Evolutionary conservation across 2,888 invertebrate species (phyloP), one percentile per base, ranked within the genome.

Genomic region (Quadroppia sp.): DNA sequence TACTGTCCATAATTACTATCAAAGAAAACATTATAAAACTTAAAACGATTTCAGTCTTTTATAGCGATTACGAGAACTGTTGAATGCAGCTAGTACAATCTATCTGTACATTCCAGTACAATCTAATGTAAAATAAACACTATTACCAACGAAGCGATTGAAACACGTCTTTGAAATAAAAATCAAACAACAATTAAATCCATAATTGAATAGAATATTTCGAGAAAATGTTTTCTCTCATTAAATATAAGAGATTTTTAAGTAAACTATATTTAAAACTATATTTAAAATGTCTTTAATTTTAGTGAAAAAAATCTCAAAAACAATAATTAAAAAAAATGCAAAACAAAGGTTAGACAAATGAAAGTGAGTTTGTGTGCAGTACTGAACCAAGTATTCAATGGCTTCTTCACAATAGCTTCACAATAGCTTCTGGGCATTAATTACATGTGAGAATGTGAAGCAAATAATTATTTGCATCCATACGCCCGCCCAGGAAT

Each of bases 391-490:
- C 11, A 3, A 30, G 3, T 32, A 61, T 17, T 32, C n/a, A 9
- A 36, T 36, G 36, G 9, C 36, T 36, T 36, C 36, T 36, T 36
- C n/a, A n/a, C n/a, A n/a, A n/a, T n/a, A n/a, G n/a, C n/a, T n/a
- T n/a, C n/a, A n/a, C 13, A 25, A 61, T 61, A n/a, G 61, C 61
- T 61, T 28, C 17, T 4, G 64, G 64, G 36, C 64, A 64, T 64
- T 64, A 64, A 64, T 64, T 64, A 64, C 64, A 64, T 64, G 28
- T 64, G 36, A 36, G 36, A 36, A 64, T 64, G 20, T 40, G 64
- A 64, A 64, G 13, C 64, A 64, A 64, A 64, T 64, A 64, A 64
- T 64, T 64, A 64, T 64, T 64, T 64, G 36, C 64, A 64, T 64
- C 30, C 30, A 23, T 59, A 2, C 17, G 40, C 15, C 64, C 64